These are phyloP conservation scores for Eurosta solidaginis DNA, from an alignment of 1,140 invertebrate species.

Conservation along the genomic window DNA sequence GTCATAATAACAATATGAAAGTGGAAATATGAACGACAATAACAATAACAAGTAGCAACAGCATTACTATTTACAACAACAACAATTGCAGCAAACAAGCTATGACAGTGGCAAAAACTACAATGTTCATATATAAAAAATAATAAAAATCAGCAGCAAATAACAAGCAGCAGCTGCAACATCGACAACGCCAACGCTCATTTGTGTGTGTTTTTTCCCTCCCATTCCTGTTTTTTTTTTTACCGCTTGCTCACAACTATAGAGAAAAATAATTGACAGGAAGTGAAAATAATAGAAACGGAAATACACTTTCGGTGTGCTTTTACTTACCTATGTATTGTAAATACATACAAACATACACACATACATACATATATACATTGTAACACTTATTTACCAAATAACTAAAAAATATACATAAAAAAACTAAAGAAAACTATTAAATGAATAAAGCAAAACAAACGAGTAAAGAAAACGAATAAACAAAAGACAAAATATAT, in stretches of 20 bases:
- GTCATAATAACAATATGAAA: constrained; percentile 21
- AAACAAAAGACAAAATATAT: no score
- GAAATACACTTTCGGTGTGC: constrained; percentile 22
- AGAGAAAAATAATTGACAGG: constrained; percentile 21
- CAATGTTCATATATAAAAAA: not conserved
- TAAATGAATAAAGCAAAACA: no score
- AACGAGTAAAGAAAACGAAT: no score
- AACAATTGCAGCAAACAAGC: not conserved
- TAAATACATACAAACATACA: not conserved
- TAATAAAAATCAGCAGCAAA: not conserved
- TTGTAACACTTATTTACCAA: no score
- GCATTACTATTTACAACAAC: not conserved
- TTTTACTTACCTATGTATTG: not conserved
- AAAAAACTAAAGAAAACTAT: no score
- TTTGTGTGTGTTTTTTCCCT: no score
- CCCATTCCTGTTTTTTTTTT: no score
- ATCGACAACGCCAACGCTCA: not conserved
- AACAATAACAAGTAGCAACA: not conserved
- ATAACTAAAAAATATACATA: no score
- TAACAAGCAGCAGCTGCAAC: not conserved
- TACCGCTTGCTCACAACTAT: not conserved
- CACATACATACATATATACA: not conserved
- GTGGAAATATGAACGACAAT: constrained; percentile 10
- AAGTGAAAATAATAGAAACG: constrained; percentile 28
- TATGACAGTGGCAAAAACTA: not conserved